Evolutionary conservation across 2,888 invertebrate genomes (phyloP), one percentile per base, ranked within the genome.

Genomic region (Drosophila antonietae): DNA sequence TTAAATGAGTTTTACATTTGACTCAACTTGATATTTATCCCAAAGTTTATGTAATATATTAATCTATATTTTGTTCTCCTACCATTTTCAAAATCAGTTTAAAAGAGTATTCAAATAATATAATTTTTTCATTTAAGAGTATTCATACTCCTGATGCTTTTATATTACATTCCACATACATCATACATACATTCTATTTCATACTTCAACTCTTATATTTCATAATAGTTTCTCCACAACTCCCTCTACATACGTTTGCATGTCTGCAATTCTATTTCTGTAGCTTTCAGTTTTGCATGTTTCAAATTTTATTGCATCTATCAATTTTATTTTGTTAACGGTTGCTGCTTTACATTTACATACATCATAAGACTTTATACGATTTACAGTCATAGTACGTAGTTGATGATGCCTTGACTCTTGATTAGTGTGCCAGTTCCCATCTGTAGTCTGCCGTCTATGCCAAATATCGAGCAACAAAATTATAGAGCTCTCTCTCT

Each of bases 381-480:
- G 56, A 43, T 20, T 51, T 61, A 39, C 39, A 44, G 44, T 9
- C 31, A 46, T 56, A 52, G 37, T n/a, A n/a, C 15, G 23, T 23
- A 18, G 18, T 60, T 75, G 53, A 61, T 75, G 69, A 49, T 44
- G 41, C 33, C 43, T 5, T 6, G 46, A 39, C 35, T 33, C 12
- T 68, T 76, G 73, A 72, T 77, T 75, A 66, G 66, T 73, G 68
- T 77, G 59, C 75, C 67, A 62, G 57, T 79, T 79, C 71, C 78
- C 78, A 78, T 28, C 62, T 39, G 35, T 52, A 20, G 52, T 20
- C 53, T 8, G 37, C 12, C 12, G 33, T 15, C 23, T 15, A 53
- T 63, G 62, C 55, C 78, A 51, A 77, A 77, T 77, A 73, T 78
- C 77, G 78, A 78, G 77, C 67, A 58, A 56, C 67, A 64, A 79